Conservation (phyloP, 1,140 invertebrate genomes). For the Spodoptera frugiperda region DNA sequence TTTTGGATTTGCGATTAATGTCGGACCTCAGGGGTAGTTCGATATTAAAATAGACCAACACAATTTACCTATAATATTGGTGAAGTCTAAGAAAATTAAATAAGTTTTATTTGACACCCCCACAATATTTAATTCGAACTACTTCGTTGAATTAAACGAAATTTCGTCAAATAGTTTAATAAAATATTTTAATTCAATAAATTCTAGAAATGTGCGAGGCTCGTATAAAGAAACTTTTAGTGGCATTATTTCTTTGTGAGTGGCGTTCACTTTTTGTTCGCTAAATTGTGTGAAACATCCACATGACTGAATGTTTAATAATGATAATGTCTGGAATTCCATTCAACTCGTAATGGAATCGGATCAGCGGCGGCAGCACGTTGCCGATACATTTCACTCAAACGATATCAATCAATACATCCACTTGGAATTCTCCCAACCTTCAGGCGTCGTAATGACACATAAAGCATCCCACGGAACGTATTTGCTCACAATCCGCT, state of each 20-base stretch:
- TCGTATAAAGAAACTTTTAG: too few relatives aligned
- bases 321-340: background rate
- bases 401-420: conserved; percentile 21
- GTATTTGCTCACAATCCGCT: conserved; percentile 42
- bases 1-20: conserved; percentile 46
- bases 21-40: conserved; percentile 18
- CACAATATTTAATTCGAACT: too few relatives aligned
- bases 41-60: background rate
- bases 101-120: too few relatives aligned
- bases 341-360: conserved; percentile 1
- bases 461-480: conserved; percentile 32
- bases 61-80: background rate
- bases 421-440: background rate
- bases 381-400: conserved; percentile 3
- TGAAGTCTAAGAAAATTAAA: too few relatives aligned
- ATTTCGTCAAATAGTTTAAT: too few relatives aligned
- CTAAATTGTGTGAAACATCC: background rate
- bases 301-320: conserved; percentile 8
- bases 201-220: too few relatives aligned
- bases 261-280: too few relatives aligned
- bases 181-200: too few relatives aligned
- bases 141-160: too few relatives aligned
- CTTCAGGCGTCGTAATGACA: conserved; percentile 17
- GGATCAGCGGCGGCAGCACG: background rate
- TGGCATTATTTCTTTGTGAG: too few relatives aligned